Conservation (phyloP, 2,797 vertebrate species). For the Phalanger gymnotis region DNA sequence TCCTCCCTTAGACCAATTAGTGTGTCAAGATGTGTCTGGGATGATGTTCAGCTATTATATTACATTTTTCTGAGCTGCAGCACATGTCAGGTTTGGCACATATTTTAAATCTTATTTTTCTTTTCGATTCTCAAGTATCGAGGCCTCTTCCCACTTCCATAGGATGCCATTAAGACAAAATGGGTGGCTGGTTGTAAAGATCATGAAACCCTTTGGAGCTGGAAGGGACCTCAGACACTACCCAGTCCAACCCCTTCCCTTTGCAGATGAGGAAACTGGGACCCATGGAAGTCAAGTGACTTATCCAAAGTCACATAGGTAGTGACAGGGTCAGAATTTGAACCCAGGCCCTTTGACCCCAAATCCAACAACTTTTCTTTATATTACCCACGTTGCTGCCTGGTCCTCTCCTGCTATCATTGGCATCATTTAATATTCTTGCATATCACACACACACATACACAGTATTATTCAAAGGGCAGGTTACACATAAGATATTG, state of each 20-base stretch:
- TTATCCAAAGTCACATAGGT: not conserved
- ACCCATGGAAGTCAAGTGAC: not conserved
- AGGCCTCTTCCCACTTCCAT: not conserved
- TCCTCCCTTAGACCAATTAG: not conserved
- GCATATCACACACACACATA: not conserved
- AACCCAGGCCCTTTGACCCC: not conserved
- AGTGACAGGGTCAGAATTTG: not conserved
- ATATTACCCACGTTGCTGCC: conserved; percentile 4
- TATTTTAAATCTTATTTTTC: conserved; percentile 64
- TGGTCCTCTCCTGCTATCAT: not conserved
- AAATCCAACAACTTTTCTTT: conserved; percentile 64
- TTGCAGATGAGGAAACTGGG: not conserved
- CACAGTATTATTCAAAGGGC: not conserved
- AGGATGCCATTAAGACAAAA: not conserved
- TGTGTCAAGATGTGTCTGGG: conserved; percentile 28
- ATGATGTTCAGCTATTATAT: not conserved
- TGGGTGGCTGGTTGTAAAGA: not conserved
- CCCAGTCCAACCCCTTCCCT: not conserved
- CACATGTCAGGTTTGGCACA: conserved; percentile 75
- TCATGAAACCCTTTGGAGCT: not conserved
- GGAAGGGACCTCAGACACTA: not conserved
- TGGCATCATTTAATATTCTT: not conserved
- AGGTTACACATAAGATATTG: not conserved
- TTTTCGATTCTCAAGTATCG: conserved; percentile 61
- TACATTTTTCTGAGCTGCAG: conserved; percentile 42